Evolutionary conservation across 1,140 invertebrate genomes (phyloP).

Genomic region (Zaprionus lachaisei): DNA sequence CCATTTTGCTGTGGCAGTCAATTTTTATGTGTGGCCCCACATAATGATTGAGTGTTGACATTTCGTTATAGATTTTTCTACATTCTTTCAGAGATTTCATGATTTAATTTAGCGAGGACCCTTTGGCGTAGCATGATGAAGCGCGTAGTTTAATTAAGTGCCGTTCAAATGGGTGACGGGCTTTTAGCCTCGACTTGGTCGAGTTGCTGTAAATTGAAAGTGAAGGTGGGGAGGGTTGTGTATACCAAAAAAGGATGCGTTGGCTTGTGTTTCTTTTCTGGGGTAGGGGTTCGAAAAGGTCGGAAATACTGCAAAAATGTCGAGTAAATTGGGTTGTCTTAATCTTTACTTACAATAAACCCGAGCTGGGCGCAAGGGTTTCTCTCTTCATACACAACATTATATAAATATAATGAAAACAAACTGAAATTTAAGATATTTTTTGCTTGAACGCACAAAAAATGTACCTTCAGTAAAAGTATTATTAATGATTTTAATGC

Average conservation of each 20-base stretch:
- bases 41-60: conserved; percentile 70
- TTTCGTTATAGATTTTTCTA: conserved; percentile 33
- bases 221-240: neutral
- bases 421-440: conserved; percentile 1
- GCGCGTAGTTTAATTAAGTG: conserved; percentile 73
- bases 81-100: conserved; percentile 28
- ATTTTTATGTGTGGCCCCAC: conserved; percentile 20
- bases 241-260: conserved; percentile 27
- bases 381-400: neutral
- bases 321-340: conserved; percentile 22
- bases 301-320: conserved; percentile 16
- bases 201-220: neutral
- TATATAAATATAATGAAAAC: neutral
- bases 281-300: conserved; percentile 12
- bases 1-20: conserved; percentile 26
- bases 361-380: neutral
- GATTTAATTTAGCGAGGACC: conserved; percentile 36
- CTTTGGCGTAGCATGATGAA: conserved; percentile 13
- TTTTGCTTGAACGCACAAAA: neutral
- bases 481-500: neutral
- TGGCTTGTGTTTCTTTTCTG: neutral
- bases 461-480: neutral
- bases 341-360: conserved; percentile 32
- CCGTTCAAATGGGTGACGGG: conserved; percentile 43
- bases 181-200: neutral